phyloP scores from a whole-genome alignment of 2,113 vertebrate genomes.

The Dolichallabes microphthalmus region DNA sequence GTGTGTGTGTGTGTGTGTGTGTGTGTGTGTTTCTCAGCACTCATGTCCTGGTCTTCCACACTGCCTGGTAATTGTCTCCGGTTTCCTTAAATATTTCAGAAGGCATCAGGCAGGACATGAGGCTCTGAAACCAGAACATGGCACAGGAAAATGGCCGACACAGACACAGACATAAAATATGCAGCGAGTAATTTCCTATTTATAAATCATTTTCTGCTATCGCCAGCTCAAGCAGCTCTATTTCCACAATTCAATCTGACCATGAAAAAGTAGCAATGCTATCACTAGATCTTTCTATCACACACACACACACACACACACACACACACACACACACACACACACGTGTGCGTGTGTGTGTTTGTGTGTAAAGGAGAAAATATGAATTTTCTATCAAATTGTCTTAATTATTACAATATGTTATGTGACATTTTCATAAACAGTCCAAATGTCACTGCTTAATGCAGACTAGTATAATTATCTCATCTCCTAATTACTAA shows the following conservation, averaged over 20 bases:
- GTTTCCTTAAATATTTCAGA: constrained; percentile 60
- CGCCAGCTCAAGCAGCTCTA: constrained; percentile 8
- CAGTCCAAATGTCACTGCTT: not conserved
- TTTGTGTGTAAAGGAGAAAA: too few relatives aligned
- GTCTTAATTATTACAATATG: not conserved
- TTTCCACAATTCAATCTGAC: constrained; percentile 35
- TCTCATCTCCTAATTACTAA: not conserved
- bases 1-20: not conserved
- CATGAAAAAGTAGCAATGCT: not conserved
- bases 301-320: constrained; percentile 25
- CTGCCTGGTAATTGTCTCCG: constrained; percentile 49
- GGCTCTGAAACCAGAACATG: constrained; percentile 33
- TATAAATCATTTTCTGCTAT: constrained; percentile 55
- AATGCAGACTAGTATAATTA: not conserved
- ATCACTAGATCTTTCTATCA: not conserved
- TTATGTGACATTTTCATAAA: not conserved
- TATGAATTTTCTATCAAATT: not conserved
- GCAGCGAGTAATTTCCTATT: constrained; percentile 60
- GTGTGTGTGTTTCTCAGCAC: not conserved
- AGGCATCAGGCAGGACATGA: constrained; percentile 39
- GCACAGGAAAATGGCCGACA: constrained; percentile 42
- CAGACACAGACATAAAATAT: constrained; percentile 58
- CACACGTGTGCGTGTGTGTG: too few relatives aligned
- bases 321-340: constrained; percentile 10
- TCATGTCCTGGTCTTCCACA: constrained; percentile 12